Evolutionary conservation across 2,797 vertebrate genomes (phyloP).

Genomic region (Peromyscus eremicus): DNA sequence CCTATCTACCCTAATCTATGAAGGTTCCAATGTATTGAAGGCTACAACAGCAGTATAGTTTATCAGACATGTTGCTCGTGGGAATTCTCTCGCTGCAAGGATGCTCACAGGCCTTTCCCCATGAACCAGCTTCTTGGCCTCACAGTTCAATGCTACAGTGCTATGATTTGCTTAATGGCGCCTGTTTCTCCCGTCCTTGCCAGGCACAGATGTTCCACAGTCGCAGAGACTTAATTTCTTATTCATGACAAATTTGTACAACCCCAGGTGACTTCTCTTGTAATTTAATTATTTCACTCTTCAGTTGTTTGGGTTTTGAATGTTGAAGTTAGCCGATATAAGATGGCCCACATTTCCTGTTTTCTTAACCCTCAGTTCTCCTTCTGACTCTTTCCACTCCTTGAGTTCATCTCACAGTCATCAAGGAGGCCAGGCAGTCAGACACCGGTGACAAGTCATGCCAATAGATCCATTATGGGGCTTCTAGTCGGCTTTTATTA

Average conservation of each 20-base stretch:
- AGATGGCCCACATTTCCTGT: background rate
- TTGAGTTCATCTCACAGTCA: background rate
- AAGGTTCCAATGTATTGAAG: background rate
- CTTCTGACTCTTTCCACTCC: background rate
- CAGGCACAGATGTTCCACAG: background rate
- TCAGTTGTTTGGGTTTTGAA: conserved; percentile 3
- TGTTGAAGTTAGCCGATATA: background rate
- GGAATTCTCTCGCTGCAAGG: background rate
- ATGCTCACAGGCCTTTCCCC: background rate
- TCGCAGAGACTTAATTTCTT: background rate
- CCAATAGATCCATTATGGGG: background rate
- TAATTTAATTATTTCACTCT: conserved; percentile 2
- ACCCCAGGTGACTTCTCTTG: background rate
- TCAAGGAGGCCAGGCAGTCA: background rate
- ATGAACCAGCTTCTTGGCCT: background rate
- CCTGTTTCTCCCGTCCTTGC: background rate
- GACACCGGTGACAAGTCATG: background rate
- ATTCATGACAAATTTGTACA: conserved; percentile 8
- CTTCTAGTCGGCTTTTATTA: background rate
- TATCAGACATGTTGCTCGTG: background rate
- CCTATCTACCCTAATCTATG: background rate
- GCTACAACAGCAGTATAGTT: background rate
- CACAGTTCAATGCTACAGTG: background rate
- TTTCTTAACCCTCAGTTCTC: background rate
- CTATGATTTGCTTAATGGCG: background rate